phyloP scores from a whole-genome alignment of 2,113 vertebrate species.

The Spheniscus mendiculus region DNA sequence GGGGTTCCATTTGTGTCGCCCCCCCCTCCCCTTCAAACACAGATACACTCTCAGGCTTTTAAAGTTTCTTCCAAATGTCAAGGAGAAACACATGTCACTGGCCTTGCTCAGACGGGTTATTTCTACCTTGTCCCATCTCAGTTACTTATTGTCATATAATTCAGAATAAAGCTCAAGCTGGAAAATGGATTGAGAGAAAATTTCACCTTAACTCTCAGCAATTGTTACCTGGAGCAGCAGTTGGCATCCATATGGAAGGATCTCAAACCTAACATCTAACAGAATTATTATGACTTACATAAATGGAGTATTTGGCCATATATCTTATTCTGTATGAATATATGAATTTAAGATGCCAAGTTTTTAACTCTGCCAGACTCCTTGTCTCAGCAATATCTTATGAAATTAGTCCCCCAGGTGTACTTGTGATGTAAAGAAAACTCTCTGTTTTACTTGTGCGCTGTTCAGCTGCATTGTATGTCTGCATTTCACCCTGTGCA shows the following conservation, averaged over 20 bases:
- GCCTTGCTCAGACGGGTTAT: neutral
- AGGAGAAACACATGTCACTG: neutral
- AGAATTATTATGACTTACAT: neutral
- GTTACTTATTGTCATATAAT: neutral
- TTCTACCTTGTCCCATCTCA: neutral
- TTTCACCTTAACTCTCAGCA: neutral
- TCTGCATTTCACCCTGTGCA: neutral
- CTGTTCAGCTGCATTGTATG: neutral
- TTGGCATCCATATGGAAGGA: neutral
- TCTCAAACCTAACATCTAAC: neutral
- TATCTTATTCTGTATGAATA: neutral
- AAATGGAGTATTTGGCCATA: neutral
- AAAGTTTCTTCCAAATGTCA: neutral
- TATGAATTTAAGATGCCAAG: neutral
- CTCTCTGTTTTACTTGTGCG: no score
- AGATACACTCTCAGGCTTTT: neutral
- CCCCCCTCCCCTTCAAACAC: neutral
- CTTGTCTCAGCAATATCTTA: neutral
- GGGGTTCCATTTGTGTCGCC: rapidly evolving
- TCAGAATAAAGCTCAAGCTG: conserved; percentile 5
- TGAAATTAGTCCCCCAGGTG: neutral
- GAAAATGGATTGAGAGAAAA: neutral
- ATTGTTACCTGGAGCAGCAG: conserved; percentile 5
- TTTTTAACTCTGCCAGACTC: neutral
- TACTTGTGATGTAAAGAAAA: neutral